A percentile compares a stretch with the other conserved stretches of the same genome.
Evolutionary conservation across 2,888 invertebrate species (phyloP).

Genomic region (Dioctria linearis): DNA sequence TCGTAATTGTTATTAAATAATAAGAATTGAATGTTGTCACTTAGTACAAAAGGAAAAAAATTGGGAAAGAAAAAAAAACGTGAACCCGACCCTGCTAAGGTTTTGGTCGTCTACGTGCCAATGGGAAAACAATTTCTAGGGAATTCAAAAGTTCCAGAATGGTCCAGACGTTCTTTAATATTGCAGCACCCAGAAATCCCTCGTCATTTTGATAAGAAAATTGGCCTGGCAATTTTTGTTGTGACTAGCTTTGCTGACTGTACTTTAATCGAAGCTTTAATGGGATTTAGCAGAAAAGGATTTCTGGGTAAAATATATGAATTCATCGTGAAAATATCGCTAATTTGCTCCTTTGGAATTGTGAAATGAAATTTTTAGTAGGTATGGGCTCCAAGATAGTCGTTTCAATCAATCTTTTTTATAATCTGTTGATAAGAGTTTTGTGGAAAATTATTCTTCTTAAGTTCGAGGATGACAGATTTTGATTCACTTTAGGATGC

Average conservation of each 20-base stretch:
- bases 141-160: background rate
- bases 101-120: background rate
- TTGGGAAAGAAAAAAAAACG: background rate
- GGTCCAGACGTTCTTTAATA: background rate
- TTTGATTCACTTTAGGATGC: no score
- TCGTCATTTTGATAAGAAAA: background rate
- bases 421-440: no score
- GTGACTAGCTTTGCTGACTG: background rate
- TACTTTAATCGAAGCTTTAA: background rate
- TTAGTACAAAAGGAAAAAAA: background rate
- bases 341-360: background rate
- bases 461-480: no score
- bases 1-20: background rate
- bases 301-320: background rate
- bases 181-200: background rate
- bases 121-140: background rate
- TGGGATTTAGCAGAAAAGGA: background rate
- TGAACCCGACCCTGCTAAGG: no score
- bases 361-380: background rate
- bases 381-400: no score
- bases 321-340: background rate
- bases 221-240: background rate
- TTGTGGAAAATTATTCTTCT: no score
- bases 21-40: background rate
- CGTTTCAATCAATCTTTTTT: no score